These are phyloP conservation scores for Ryuthela nishihirai DNA, from an alignment of 2,888 invertebrate species.

Conservation along the genomic window DNA sequence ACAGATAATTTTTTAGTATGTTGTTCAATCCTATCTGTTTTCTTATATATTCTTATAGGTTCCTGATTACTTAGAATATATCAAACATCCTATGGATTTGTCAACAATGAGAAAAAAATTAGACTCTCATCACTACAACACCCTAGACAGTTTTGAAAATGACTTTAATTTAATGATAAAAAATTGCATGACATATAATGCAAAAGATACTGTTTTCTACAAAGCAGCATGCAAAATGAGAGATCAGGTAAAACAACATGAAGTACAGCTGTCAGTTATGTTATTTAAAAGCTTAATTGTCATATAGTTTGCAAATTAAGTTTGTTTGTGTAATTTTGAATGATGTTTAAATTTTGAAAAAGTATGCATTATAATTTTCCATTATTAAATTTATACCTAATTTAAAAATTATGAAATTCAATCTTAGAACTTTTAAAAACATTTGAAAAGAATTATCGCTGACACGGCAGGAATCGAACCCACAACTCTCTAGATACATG, in stretches of 20 bases:
- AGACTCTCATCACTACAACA: slow-evolving; percentile 54
- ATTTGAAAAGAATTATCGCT: too few species aligned
- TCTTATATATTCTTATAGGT: slow-evolving; percentile 59
- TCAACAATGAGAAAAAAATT: slow-evolving; percentile 71
- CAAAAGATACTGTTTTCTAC: slow-evolving; percentile 91
- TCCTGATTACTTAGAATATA: slow-evolving; percentile 82
- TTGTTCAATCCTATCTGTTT: too few species aligned
- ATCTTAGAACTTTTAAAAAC: too few species aligned
- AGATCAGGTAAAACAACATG: slow-evolving; percentile 61
- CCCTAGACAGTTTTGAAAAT: slow-evolving; percentile 71
- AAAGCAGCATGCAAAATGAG: slow-evolving; percentile 83
- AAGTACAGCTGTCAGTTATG: too few species aligned
- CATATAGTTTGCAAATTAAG: too few species aligned
- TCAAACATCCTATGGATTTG: slow-evolving; percentile 82
- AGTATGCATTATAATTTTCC: not conserved
- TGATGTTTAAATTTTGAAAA: not conserved
- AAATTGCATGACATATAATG: slow-evolving; percentile 93
- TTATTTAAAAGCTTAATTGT: too few species aligned
- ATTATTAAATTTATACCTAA: too few species aligned
- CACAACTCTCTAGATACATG: too few species aligned
- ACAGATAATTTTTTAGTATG: too few species aligned
- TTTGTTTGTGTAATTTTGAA: too few species aligned
- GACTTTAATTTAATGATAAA: slow-evolving; percentile 95
- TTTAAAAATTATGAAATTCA: too few species aligned
- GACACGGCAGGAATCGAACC: too few species aligned